Evolutionary conservation across 2,888 invertebrate species (phyloP).

Genomic region (Esperia sulphurella): DNA sequence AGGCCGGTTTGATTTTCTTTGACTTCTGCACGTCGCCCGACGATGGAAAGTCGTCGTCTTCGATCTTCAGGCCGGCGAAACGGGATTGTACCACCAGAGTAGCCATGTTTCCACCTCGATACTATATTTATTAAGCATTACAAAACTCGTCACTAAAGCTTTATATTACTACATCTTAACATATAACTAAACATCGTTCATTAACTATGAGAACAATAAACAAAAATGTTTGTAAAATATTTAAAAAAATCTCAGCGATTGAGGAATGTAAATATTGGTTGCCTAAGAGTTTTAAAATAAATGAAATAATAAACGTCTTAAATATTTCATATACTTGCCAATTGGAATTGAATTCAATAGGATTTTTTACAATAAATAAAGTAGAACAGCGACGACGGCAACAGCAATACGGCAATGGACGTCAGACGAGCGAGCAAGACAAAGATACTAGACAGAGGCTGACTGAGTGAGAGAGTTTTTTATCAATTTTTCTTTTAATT

Average conservation of each 20-base stretch:
- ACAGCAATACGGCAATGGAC: slow-evolving; percentile 8
- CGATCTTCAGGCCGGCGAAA: slow-evolving; percentile 86
- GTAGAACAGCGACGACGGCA: slow-evolving; percentile 8
- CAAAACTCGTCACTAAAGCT: too few relatives aligned
- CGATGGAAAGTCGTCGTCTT: slow-evolving; percentile 81
- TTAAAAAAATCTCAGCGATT: too few relatives aligned
- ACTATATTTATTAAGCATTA: not conserved
- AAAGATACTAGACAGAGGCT: too few relatives aligned
- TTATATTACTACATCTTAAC: too few relatives aligned
- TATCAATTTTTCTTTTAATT: too few relatives aligned
- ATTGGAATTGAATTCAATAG: slow-evolving; percentile 5
- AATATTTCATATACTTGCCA: not conserved
- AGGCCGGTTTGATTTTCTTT: slow-evolving; percentile 53
- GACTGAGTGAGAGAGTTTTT: too few relatives aligned
- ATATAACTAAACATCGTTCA: too few relatives aligned
- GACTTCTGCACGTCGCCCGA: slow-evolving; percentile 50
- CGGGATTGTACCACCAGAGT: slow-evolving; percentile 84
- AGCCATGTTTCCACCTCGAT: slow-evolving; percentile 70
- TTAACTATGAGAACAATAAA: too few relatives aligned
- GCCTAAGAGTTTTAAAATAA: not conserved
- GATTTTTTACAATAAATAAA: slow-evolving; percentile 2
- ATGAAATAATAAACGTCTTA: not conserved
- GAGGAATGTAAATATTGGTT: too few relatives aligned
- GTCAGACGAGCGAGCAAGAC: not conserved
- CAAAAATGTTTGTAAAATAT: too few relatives aligned